phyloP scores from a whole-genome alignment of 2,797 vertebrate genomes.

The Erethizon dorsatum region DNA sequence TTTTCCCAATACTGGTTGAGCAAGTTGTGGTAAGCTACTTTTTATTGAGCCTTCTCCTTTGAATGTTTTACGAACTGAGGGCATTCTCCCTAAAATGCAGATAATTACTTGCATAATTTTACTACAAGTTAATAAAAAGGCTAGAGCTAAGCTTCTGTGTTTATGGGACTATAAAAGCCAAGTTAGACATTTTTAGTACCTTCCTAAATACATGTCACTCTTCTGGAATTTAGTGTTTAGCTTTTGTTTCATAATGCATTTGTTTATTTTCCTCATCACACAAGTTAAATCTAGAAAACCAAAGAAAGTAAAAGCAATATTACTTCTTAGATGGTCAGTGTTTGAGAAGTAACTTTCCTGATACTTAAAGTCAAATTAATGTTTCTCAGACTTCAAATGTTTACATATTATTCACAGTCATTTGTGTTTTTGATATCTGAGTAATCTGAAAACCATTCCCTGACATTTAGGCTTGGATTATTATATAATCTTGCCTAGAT shows the following conservation, averaged over 20 bases:
- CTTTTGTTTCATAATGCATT: neutral
- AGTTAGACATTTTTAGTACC: neutral
- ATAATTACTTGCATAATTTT: slow-evolving; percentile 28
- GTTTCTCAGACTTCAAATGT: neutral
- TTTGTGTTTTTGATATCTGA: neutral
- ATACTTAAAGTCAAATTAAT: neutral
- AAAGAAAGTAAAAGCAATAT: slow-evolving; percentile 30
- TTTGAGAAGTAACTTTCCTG: neutral
- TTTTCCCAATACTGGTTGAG: neutral
- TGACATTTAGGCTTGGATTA: neutral
- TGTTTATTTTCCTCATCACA: slow-evolving; percentile 5
- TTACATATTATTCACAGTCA: neutral
- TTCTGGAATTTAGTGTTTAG: slow-evolving; percentile 10
- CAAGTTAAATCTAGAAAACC: neutral
- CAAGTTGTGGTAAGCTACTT: neutral
- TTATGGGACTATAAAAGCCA: neutral
- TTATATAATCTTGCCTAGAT: neutral
- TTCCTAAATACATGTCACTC: neutral
- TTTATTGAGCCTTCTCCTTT: neutral
- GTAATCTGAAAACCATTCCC: slow-evolving; percentile 5
- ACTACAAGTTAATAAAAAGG: slow-evolving; percentile 28
- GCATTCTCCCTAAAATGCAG: neutral
- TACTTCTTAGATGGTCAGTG: neutral
- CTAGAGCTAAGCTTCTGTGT: neutral
- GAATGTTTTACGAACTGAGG: slow-evolving; percentile 39